These are phyloP conservation scores for Slavum lentiscoides DNA, from an alignment of 2,888 invertebrate species.

Conservation along the genomic window DNA sequence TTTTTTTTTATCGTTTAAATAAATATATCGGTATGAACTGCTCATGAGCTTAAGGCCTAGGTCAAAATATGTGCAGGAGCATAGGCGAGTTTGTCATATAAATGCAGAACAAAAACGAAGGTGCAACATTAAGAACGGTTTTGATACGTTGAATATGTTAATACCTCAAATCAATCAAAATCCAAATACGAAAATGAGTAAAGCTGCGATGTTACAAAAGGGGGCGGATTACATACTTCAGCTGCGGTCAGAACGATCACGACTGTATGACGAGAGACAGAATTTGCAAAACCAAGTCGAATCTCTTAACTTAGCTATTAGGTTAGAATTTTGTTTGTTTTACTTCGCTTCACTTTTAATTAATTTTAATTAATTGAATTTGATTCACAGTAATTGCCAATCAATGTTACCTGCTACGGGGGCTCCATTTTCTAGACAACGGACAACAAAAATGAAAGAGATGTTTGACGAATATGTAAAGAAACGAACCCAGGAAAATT, in stretches of 20 bases:
- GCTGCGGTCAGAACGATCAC: constrained; percentile 79
- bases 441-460: constrained; percentile 87
- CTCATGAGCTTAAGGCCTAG: constrained; percentile 56
- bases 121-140: constrained; percentile 94
- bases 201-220: constrained; percentile 95
- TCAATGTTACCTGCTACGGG: constrained; percentile 93
- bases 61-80: constrained; percentile 62
- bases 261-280: constrained; percentile 89
- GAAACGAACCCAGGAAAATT: constrained; percentile 82
- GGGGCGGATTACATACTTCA: constrained; percentile 94
- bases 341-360: too few species aligned
- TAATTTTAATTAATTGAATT: constrained; percentile 19
- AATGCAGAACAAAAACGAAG: constrained; percentile 95
- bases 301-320: constrained; percentile 84
- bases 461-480: constrained; percentile 92
- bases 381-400: constrained; percentile 77
- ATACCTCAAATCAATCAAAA: constrained; percentile 90
- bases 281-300: constrained; percentile 85
- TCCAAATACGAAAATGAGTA: constrained; percentile 89
- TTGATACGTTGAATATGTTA: constrained; percentile 88
- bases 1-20: constrained; percentile 27
- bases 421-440: constrained; percentile 87
- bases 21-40: constrained; percentile 55
- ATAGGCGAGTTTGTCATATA: constrained; percentile 84
- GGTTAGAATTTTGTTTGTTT: constrained; percentile 64